Base-by-base conservation (phyloP, 2,797 vertebrate genomes). In the Sternotherus odoratus region DNA sequence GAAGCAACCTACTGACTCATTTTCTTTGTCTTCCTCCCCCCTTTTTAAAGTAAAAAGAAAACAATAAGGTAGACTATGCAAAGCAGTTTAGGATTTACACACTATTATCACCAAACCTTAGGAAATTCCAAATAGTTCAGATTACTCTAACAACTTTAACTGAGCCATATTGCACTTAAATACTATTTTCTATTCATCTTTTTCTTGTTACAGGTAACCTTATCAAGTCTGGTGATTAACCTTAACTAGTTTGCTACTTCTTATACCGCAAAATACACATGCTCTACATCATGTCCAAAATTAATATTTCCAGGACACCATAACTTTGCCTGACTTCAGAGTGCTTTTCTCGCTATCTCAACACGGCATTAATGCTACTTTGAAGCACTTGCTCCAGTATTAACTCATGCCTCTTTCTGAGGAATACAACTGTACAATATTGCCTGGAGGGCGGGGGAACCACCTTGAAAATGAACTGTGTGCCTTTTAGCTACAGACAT, bases 381-480 rank as follows among this genome's bases (percentile, higher is more conserved):
- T 92, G 81, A 89, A 87, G 66, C 49, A 60, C 93, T 96, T 96
- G 95, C 96, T 96, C 89, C 90, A 92, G 84, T 89, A 93, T 94
- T 94, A 96, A 92, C 88, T 26, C 83, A 43, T 30, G 50, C 46
- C 95, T 89, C 50, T 74, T 88, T 96, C 90, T 89, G 83, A 95
- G 63, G 81, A 92, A 92, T 15, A 95, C 87, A 94, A 66, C 21
- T 94, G 79, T 85, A 90, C 63, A 94, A 69, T 2, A 1, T 77
- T 88, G 93, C 94, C 94, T 7, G 19, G 80, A 97, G 95, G 94
- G n/a, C n/a, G n/a, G n/a, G n/a, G n/a, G n/a, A 95, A 95, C 92
- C 83, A 83, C 81, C 92, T 95, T 94, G 94, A 94, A 54, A 95
- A 86, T 94, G 87, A 97, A 91, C 89, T 57, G 92, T 91, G 91